Base-by-base conservation (phyloP, 2,888 invertebrate genomes). In the Zygaena filipendulae region DNA sequence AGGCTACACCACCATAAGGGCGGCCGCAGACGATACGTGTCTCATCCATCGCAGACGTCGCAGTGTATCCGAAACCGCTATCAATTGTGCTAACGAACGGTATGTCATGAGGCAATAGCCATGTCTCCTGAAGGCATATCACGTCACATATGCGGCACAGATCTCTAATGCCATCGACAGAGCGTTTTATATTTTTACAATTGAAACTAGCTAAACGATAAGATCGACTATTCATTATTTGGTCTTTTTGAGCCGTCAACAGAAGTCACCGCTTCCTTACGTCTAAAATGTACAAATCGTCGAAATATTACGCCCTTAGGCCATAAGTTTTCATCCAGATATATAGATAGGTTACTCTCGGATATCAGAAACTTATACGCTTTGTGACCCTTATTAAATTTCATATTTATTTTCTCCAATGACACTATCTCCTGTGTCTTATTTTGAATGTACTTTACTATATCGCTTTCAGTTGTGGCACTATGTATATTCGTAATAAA, bases 301-400 rank as follows among this genome's bases (percentile, higher is more conserved):
- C 45, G 23, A 29, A 45, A 45, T 13, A 42, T 36, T 10, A 45
- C 33, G 2, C 45, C 43, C 11, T 33, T 11, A 0, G 48, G 45
- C 45, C 45, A 48, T 11, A 40, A 13, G 5, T 32, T 35, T 4
- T 28, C 22, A 11, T 33, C 21, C 11, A 36, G 27, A 29, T 34
- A 34, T 20, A 18, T n/a, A 14, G 20, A 13, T 10, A 34, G 4
- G 9, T 37, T 41, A 13, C 24, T 5, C 16, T 33, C 13, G 1
- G 30, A 16, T 9, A 41, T 32, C 27, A 30, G 34, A 9, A 38
- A 21, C 18, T 42, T 42, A 22, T 27, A 42, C 0, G 41, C 32
- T 20, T 34, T 36, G 18, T 39, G 30, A 3, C 23, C 23, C 10
- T 23, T 32, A 5, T 25, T 11, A 10, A 10, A 16, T 27, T 23